Evolutionary conservation across 2,797 vertebrate species (phyloP), one percentile per base, ranked within the genome.

Genomic region (Picus viridis): DNA sequence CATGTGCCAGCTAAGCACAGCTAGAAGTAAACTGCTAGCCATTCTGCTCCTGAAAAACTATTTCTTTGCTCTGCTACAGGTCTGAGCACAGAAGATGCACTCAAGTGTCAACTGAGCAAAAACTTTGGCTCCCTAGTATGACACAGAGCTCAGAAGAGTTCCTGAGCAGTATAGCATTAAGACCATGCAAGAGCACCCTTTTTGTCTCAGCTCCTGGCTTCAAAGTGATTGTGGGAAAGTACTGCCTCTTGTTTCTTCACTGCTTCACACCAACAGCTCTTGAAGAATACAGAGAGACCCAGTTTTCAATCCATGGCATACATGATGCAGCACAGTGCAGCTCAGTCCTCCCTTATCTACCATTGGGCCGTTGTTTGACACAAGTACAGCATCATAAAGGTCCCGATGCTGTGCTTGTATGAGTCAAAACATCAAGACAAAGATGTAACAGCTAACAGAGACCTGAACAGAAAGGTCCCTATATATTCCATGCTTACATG

Each of bases 171-270:
- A 20, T 9, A 54, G 4, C 2, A 2, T 30, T 22, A 39, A 26
- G 10, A 58, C 9, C 3, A 29, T 7, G 22, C 22, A 16, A 49
- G 8, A 39, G 7, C 64, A 61, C 27, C 30, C 41, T 56, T 56
- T 65, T 80, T 36, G n/a, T n/a, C 15, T 22, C 51, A 39, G 83
- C 9, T 86, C 26, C 70, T 32, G 43, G 24, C 26, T 71, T 83
- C 71, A 84, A 41, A 91, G 32, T 0, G 0, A 78, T 57, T 2
- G 5, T 17, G 5, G 29, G 12, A 17, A 83, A 80, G 16, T 7
- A 51, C 3, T 19, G 19, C 41, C 34, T 24, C 32, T 78, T 4
- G 2, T 45, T 69, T 91, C 26, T 64, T 78, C n/a, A 16, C n/a
- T 63, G 39, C 49, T 84, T 94, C 57, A 57, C 16, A 82, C 19